phyloP scores from a whole-genome alignment of 2,113 vertebrate species.

The Brachirus orientalis region DNA sequence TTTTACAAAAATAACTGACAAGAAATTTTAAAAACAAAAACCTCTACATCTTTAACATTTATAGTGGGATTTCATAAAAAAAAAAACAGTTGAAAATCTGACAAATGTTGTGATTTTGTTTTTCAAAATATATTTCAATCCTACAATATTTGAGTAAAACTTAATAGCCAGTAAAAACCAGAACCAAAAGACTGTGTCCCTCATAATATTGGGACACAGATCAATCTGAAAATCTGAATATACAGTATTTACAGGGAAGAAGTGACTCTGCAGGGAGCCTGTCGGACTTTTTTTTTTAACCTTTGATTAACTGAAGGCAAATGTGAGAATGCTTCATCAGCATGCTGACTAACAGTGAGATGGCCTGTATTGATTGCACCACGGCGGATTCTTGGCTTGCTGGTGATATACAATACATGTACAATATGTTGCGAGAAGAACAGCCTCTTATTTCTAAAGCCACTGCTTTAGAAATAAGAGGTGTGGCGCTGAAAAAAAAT shows the following conservation, averaged over 20 bases:
- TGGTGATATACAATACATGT: background rate
- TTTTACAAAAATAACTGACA: too few species aligned
- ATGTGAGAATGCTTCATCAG: constrained; percentile 14
- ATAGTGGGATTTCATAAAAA: too few species aligned
- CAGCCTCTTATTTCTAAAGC: background rate
- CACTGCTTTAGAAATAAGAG: background rate
- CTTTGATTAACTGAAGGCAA: constrained; percentile 7
- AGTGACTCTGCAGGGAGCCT: constrained; percentile 2
- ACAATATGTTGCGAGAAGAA: background rate
- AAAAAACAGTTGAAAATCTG: too few species aligned
- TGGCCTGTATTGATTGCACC: constrained; percentile 21
- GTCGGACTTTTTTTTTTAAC: constrained; percentile 6
- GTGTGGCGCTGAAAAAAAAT: constrained; percentile 23
- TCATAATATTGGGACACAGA: background rate
- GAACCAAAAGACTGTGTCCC: too few species aligned
- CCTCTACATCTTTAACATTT: too few species aligned
- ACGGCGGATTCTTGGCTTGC: constrained; percentile 10
- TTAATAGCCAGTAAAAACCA: too few species aligned
- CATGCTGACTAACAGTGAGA: constrained; percentile 33
- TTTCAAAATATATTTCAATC: too few species aligned
- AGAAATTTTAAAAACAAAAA: too few species aligned
- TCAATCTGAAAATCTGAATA: constrained; percentile 4
- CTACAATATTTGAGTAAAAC: too few species aligned
- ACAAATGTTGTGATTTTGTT: too few species aligned
- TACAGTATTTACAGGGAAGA: constrained; percentile 6